Percentiles rank a stretch among this genome's conserved stretches.
Evolutionary conservation across 2,797 vertebrate species (phyloP).

Genomic region (Anniella stebbinsi): DNA sequence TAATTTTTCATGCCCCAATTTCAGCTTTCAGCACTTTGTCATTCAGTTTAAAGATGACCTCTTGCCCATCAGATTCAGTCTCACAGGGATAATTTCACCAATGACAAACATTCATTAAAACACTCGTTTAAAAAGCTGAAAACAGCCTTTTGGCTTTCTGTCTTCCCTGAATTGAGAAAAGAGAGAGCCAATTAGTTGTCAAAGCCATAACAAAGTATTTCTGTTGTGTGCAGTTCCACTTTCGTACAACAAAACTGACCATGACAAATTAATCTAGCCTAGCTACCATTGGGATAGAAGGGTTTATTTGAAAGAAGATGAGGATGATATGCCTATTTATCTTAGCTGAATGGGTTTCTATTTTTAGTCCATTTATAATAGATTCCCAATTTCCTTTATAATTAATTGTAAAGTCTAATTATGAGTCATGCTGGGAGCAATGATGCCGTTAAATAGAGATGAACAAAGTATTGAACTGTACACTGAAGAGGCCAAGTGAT

Average conservation of each 20-base stretch:
- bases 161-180: not conserved
- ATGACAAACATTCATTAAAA: conserved; percentile 14
- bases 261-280: not conserved
- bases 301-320: not conserved
- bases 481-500: accelerated
- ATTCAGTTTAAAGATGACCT: not conserved
- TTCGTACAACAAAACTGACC: not conserved
- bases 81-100: conserved; percentile 17
- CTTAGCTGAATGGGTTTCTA: not conserved
- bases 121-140: not conserved
- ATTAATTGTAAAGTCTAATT: conserved; percentile 10
- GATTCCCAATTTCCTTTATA: conserved; percentile 39
- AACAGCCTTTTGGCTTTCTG: conserved; percentile 10
- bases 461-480: conserved; percentile 7
- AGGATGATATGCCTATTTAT: not conserved
- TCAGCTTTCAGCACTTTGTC: not conserved
- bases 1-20: conserved; percentile 15
- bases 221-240: not conserved
- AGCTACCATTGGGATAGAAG: not conserved
- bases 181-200: not conserved
- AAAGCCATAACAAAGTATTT: conserved; percentile 21
- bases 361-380: conserved; percentile 6
- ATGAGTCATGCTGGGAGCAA: not conserved
- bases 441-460: conserved; percentile 8
- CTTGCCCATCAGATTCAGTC: not conserved